Conservation (phyloP, 2,797 vertebrate genomes). For the Pseudotriccus pelzelni region DNA sequence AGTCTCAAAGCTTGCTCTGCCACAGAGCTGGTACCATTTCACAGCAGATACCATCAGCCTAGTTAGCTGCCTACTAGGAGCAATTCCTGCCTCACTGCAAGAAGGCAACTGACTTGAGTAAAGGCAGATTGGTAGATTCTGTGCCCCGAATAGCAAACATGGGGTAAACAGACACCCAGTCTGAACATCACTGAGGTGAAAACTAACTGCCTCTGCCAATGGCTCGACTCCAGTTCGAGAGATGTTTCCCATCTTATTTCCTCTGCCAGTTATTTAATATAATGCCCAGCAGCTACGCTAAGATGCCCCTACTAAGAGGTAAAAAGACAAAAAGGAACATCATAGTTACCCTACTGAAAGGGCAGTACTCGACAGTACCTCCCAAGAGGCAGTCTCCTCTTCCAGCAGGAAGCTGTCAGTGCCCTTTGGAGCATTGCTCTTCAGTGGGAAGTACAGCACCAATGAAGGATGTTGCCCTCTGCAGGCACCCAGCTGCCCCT, state of each 20-base stretch:
- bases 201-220: neutral
- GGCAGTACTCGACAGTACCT: neutral
- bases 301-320: constrained; percentile 28
- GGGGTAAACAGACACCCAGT: neutral
- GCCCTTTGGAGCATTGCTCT: constrained; percentile 45
- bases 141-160: neutral
- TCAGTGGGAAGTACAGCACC: constrained; percentile 50
- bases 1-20: neutral
- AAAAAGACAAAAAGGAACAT: constrained; percentile 36
- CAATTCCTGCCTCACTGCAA: constrained; percentile 33
- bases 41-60: neutral
- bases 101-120: constrained; percentile 55
- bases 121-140: constrained; percentile 55
- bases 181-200: constrained; percentile 1
- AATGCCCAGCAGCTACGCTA: constrained; percentile 14
- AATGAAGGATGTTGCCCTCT: constrained; percentile 27
- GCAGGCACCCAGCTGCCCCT: constrained; percentile 13
- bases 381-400: neutral
- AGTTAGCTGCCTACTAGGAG: neutral
- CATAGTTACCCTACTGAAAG: neutral
- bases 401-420: constrained; percentile 29
- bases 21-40: neutral
- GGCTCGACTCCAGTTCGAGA: neutral
- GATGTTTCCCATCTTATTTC: neutral
- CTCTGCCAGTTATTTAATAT: neutral